These are phyloP conservation scores for Hydra vulgaris DNA, from an alignment of 30 jellyfish, hydroid and myxozoan genomes.

Conservation along the genomic window DNA sequence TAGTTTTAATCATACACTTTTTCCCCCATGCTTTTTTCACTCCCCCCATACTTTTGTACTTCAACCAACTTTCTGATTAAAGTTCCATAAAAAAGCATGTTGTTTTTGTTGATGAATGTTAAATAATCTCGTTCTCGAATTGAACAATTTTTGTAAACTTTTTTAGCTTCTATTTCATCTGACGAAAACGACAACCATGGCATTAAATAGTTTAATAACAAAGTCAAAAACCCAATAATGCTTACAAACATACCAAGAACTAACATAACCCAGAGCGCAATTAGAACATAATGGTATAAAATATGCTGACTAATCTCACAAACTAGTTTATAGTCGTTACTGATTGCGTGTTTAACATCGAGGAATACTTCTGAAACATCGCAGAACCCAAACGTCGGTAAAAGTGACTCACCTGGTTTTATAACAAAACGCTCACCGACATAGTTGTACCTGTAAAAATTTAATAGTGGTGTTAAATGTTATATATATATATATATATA, in stretches of 20 bases:
- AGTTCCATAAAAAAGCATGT: constrained; percentile 17
- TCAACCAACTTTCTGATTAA: constrained; percentile 9
- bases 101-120: constrained; percentile 8
- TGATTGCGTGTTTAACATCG: constrained; percentile 11
- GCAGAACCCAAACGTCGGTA: constrained; percentile 28
- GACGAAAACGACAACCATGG: neutral
- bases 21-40: too few species aligned
- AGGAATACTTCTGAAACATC: constrained; percentile 12
- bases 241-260: constrained; percentile 16
- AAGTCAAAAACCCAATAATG: constrained; percentile 7
- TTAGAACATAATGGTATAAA: constrained; percentile 22
- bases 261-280: constrained; percentile 20
- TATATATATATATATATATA: too few species aligned
- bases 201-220: neutral
- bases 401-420: constrained; percentile 22
- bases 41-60: too few species aligned
- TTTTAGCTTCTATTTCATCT: constrained; percentile 25
- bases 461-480: too few species aligned
- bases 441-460: constrained; percentile 19
- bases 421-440: constrained; percentile 1
- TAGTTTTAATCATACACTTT: too few species aligned
- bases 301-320: constrained; percentile 32
- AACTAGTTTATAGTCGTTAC: neutral
- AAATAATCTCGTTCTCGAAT: constrained; percentile 19
- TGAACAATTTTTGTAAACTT: constrained; percentile 16